Evolutionary conservation across 1,140 invertebrate species (phyloP).

Genomic region (Zaprionus kolodkinae): DNA sequence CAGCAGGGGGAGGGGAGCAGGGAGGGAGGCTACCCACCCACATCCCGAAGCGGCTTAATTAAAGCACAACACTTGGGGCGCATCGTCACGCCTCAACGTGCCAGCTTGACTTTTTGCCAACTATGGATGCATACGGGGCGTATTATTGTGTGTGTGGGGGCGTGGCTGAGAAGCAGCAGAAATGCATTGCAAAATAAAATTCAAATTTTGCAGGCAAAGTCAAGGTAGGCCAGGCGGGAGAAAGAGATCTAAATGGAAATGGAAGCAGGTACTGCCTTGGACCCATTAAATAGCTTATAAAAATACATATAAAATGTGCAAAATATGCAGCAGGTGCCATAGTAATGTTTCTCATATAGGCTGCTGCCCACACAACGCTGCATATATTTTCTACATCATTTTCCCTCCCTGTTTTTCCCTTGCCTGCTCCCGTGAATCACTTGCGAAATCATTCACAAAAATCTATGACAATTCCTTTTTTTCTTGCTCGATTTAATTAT

Average conservation of each 20-base stretch:
- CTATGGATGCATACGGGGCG: not conserved
- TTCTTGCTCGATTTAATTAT: constrained; percentile 17
- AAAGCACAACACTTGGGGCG: constrained; percentile 59
- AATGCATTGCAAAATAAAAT: constrained; percentile 55
- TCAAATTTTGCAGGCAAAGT: constrained; percentile 71
- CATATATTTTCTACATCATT: too few species aligned
- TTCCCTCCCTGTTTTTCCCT: too few species aligned
- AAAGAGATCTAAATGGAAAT: constrained; percentile 13
- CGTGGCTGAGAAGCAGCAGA: constrained; percentile 63
- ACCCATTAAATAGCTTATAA: not conserved
- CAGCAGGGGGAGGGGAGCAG: too few species aligned
- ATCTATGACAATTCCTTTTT: not conserved
- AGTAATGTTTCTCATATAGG: not conserved
- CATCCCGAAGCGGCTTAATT: constrained; percentile 58
- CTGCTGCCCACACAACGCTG: too few species aligned
- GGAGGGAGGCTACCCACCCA: too few species aligned
- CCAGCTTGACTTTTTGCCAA: constrained; percentile 42
- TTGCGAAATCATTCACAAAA: not conserved
- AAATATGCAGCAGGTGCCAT: constrained; percentile 5
- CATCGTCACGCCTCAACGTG: constrained; percentile 60
- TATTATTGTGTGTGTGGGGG: constrained; percentile 23
- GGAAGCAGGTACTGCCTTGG: not conserved
- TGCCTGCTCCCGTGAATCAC: too few species aligned
- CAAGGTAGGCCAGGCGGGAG: constrained; percentile 48
- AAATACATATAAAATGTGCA: not conserved